A percentile compares a stretch with the other conserved stretches of the same genome.
These are phyloP conservation scores for Heliangelus exortis DNA, from an alignment of 2,797 vertebrate genomes.

Conservation along the genomic window DNA sequence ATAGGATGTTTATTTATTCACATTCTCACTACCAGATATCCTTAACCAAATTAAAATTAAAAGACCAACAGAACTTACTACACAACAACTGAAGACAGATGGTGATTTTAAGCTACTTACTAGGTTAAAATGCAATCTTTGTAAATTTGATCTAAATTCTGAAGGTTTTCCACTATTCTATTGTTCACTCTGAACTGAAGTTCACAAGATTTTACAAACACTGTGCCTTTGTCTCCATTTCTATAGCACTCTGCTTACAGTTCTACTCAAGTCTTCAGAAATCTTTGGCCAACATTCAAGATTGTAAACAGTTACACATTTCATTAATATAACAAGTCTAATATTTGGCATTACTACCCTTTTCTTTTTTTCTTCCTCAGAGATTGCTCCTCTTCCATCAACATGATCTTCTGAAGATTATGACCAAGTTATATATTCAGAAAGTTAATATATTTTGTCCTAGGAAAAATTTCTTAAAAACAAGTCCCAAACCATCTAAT, in stretches of 20 bases:
- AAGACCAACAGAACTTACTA: neutral
- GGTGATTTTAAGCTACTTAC: neutral
- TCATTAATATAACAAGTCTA: neutral
- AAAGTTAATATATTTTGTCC: neutral
- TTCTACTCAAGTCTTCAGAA: neutral
- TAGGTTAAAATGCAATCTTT: neutral
- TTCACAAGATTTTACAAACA: neutral
- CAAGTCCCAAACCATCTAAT: neutral
- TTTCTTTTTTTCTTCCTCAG: too few species aligned
- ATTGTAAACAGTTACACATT: neutral
- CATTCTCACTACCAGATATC: neutral
- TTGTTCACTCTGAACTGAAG: neutral
- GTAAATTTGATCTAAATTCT: neutral
- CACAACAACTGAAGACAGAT: accelerated
- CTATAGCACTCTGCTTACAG: neutral
- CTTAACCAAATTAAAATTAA: neutral
- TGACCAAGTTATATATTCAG: neutral
- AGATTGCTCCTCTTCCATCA: neutral
- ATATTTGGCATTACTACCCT: neutral
- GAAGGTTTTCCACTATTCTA: neutral
- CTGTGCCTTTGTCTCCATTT: neutral
- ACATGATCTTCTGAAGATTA: neutral
- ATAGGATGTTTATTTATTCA: neutral
- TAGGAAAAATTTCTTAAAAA: neutral
- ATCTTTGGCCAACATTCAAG: neutral